phyloP scores from a whole-genome alignment of 2,797 vertebrate species.

The Sebastes minor region DNA sequence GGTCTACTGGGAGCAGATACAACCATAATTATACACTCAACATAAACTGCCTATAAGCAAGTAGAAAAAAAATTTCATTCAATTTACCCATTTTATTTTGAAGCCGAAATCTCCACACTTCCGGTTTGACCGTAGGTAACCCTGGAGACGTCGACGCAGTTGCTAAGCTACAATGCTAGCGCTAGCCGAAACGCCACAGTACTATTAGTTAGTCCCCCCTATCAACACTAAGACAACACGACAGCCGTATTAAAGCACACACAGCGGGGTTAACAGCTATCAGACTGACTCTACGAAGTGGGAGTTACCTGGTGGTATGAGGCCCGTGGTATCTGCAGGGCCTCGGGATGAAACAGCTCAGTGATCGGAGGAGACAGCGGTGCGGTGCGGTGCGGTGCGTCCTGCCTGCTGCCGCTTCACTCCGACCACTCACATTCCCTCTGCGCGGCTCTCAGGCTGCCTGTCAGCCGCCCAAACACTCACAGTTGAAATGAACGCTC shows the following conservation, averaged over 20 bases:
- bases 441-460: slow-evolving; percentile 34
- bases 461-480: slow-evolving; percentile 37
- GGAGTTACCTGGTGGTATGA: slow-evolving; percentile 53
- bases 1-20: too few species aligned
- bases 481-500: slow-evolving; percentile 8
- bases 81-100: slow-evolving; percentile 38
- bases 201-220: too few species aligned
- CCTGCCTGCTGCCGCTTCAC: slow-evolving; percentile 44
- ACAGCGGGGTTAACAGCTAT: too few species aligned
- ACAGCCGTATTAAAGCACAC: not conserved
- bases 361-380: slow-evolving; percentile 64
- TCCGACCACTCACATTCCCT: slow-evolving; percentile 64
- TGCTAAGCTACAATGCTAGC: slow-evolving; percentile 59
- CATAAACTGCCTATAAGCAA: not conserved
- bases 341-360: slow-evolving; percentile 69
- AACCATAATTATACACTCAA: not conserved
- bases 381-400: slow-evolving; percentile 34
- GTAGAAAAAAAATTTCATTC: accelerated
- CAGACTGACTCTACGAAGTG: not conserved
- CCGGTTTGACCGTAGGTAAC: slow-evolving; percentile 36
- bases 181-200: slow-evolving; percentile 14
- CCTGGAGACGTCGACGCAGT: slow-evolving; percentile 18
- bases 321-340: slow-evolving; percentile 56
- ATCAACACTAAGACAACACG: not conserved
- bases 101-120: not conserved